phyloP scores from a whole-genome alignment of 2,888 invertebrate species.

The Clitarchus hookeri region DNA sequence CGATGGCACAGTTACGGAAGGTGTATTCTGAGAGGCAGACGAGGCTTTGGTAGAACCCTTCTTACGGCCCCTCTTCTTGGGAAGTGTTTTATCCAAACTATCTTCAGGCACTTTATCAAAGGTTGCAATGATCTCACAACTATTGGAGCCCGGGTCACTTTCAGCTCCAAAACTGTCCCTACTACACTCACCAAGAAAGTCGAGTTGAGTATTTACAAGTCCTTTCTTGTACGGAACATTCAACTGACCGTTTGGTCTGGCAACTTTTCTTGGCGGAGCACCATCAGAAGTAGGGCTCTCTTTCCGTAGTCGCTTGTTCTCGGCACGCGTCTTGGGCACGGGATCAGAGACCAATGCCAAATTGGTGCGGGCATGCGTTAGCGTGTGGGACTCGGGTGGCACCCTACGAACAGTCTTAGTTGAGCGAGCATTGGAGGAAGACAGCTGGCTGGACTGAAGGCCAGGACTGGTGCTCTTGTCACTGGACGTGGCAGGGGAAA shows the following conservation, averaged over 20 bases:
- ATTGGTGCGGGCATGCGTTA: neutral
- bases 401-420: slow-evolving; percentile 17
- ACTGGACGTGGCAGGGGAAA: slow-evolving; percentile 36
- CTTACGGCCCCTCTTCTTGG: slow-evolving; percentile 64
- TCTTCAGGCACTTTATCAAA: slow-evolving; percentile 33
- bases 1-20: neutral
- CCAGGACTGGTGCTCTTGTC: slow-evolving; percentile 39
- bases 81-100: slow-evolving; percentile 45
- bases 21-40: slow-evolving; percentile 18
- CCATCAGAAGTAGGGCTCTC: slow-evolving; percentile 44
- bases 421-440: slow-evolving; percentile 35
- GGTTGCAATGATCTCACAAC: slow-evolving; percentile 31
- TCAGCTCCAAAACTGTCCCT: slow-evolving; percentile 47
- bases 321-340: slow-evolving; percentile 60
- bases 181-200: slow-evolving; percentile 47
- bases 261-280: slow-evolving; percentile 43
- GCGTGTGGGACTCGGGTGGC: slow-evolving; percentile 24
- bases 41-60: slow-evolving; percentile 59
- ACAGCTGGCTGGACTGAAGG: slow-evolving; percentile 24
- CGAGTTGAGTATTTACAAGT: slow-evolving; percentile 3
- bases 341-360: slow-evolving; percentile 47
- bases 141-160: slow-evolving; percentile 38
- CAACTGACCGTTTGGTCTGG: slow-evolving; percentile 35
- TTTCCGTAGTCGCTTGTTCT: slow-evolving; percentile 61
- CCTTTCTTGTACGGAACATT: slow-evolving; percentile 22